Evolutionary conservation across 2,888 invertebrate species (phyloP), one percentile per base, ranked within the genome.

Genomic region (Myopa tessellatipennis): DNA sequence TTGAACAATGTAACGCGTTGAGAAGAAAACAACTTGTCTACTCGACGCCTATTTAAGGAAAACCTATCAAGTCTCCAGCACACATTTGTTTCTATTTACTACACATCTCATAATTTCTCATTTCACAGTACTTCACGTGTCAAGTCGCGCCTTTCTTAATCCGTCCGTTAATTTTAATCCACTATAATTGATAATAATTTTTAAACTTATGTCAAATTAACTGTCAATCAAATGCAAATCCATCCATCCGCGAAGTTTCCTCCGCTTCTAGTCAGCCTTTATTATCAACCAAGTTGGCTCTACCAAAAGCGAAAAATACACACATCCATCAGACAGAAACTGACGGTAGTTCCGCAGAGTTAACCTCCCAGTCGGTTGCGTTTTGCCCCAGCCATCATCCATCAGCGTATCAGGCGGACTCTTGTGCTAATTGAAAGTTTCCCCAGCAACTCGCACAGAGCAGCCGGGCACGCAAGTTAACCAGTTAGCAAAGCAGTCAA

Each of bases 351-450:
- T 75, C 50, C 55, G 52, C 36, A 40, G 65, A 50, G 14, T 45
- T 45, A 74, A 52, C 68, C 68, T 69, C 58, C 69, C 69, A 68
- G 50, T 58, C 60, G 60, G 72, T 72, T 72, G 61, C 72, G 72
- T 50, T 74, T 36, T 6, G n/a, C n/a, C 18, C 74, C 50, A 16
- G 18, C 55, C 72, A 67, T 55, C 73, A 63, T 65, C 73, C 61
- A 61, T 73, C 61, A 61, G 50, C 75, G 52, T 34, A 60, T 45
- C 60, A 40, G 45, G 10, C 60, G 26, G 18, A 60, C 68, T 14
- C 45, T 68, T 58, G 45, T 60, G 69, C 75, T 75, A 75, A 75
- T 75, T 75, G 75, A 75, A 75, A 55, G 69, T 75, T 67, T 60
- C 68, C 60, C 50, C 45, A 45, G 3, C 45, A 1, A 3, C 45